phyloP scores from a whole-genome alignment of 2,888 invertebrate genomes.

The Synergus gifuensis region DNA sequence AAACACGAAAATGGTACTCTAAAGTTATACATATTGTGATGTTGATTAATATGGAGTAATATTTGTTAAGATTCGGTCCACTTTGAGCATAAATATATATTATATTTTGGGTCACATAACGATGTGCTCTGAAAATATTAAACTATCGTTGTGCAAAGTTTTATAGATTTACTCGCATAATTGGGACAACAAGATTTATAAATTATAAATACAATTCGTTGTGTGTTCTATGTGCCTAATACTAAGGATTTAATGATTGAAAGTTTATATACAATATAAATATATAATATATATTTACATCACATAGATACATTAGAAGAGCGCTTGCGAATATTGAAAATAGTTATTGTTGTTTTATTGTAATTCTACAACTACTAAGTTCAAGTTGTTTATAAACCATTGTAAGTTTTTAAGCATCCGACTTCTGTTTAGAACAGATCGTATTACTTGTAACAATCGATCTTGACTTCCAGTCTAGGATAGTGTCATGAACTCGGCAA shows the following conservation, averaged over 20 bases:
- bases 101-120: constrained; percentile 36
- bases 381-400: constrained; percentile 8
- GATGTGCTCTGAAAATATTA: constrained; percentile 43
- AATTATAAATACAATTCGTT: constrained; percentile 62
- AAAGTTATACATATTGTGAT: constrained; percentile 40
- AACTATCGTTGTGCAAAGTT: constrained; percentile 49
- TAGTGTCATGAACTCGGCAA: neutral
- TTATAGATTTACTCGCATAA: constrained; percentile 53
- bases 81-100: constrained; percentile 10
- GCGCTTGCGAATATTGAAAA: constrained; percentile 29
- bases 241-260: constrained; percentile 60
- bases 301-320: constrained; percentile 19
- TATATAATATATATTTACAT: constrained; percentile 16
- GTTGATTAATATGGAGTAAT: constrained; percentile 18
- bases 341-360: constrained; percentile 19
- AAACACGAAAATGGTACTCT: constrained; percentile 13
- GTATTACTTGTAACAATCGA: constrained; percentile 28
- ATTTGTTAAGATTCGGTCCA: constrained; percentile 34
- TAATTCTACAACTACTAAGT: constrained; percentile 13
- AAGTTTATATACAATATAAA: constrained; percentile 51
- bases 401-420: constrained; percentile 13
- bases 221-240: constrained; percentile 75
- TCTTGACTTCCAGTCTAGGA: constrained; percentile 36
- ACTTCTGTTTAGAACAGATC: constrained; percentile 24
- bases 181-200: constrained; percentile 47